Evolutionary conservation across 2,797 vertebrate genomes (phyloP), one percentile per base, ranked within the genome.

Genomic region (Cirrhinus mrigala): DNA sequence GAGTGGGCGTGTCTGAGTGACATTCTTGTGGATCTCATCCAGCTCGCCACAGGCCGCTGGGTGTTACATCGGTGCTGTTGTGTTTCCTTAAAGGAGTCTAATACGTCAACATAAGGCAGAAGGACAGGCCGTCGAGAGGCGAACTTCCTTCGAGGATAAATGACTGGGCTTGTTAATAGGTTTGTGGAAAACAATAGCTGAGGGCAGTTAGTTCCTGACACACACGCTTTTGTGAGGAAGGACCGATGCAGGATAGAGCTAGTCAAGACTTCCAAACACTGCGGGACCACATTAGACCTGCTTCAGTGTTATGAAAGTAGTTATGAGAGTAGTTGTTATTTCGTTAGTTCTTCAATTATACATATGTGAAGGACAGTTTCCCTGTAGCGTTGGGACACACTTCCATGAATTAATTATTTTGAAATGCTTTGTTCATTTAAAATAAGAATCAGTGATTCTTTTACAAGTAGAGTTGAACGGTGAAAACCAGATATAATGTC

Each of bases 61-160:
- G 40, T 44, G 66, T 79, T 73, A 77, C 75, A 62, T 56, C 18
- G 33, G 27, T 71, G 40, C 50, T 78, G 64, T 82, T 70, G n/a
- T 58, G 29, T 74, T 50, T 84, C 40, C 50, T 64, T 66, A 48
- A 75, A 60, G 64, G 44, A 79, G 76, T 80, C 60, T 80, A 80
- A 87, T 87, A 83, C 15, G 70, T 87, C 82, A 68, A 79, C 77
- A 48, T 80, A 69, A 87, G 54, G 22, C 46, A 68, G 60, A 74
- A 22, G 14, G 86, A 83, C 82, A 75, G 77, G 76, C 33, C 44
- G n/a, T n/a, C n/a, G 60, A 81, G 82, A 76, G 50, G 33, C 50
- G 40, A 52, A 82, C 81, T 73, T 78, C 44, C 81, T 74, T 68
- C 4, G 14, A 76, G 77, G 70, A 87, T 58, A 79, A 84, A 80